These are phyloP conservation scores for Chloromyia formosa DNA, from an alignment of 2,888 invertebrate genomes.

Conservation along the genomic window DNA sequence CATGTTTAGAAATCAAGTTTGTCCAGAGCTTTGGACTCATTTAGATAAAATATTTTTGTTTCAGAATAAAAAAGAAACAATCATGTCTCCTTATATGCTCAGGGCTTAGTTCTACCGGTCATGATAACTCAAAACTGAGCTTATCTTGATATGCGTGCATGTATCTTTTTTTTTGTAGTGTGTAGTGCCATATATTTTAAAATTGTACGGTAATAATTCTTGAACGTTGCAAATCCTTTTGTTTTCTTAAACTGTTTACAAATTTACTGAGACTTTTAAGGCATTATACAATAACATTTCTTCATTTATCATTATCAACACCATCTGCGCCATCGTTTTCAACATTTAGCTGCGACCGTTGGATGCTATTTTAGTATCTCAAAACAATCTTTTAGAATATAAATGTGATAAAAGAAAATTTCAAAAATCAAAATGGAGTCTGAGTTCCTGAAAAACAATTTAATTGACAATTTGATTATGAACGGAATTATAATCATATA, in stretches of 20 bases:
- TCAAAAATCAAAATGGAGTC: too few relatives aligned
- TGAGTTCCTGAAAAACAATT: too few relatives aligned
- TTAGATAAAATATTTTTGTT: constrained; percentile 40
- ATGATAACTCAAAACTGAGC: constrained; percentile 21
- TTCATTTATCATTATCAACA: constrained; percentile 8
- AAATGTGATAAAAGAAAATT: too few relatives aligned
- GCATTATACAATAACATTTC: constrained; percentile 29
- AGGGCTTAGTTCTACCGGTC: constrained; percentile 15
- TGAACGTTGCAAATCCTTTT: constrained; percentile 40
- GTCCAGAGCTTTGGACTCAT: constrained; percentile 29
- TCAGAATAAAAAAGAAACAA: constrained; percentile 20
- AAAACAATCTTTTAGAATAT: too few relatives aligned
- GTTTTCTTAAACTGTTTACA: constrained; percentile 39
- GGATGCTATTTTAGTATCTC: too few relatives aligned
- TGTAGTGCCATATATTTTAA: constrained; percentile 30
- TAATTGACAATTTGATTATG: too few relatives aligned
- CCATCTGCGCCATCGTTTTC: neutral
- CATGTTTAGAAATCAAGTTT: constrained; percentile 34
- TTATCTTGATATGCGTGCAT: constrained; percentile 12
- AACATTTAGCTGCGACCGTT: too few relatives aligned
- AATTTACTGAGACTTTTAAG: constrained; percentile 31
- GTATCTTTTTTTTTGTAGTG: neutral
- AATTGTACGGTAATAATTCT: constrained; percentile 34
- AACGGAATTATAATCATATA: too few relatives aligned
- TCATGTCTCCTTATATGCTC: constrained; percentile 12